Base-by-base conservation (phyloP, 1,140 invertebrate genomes). In the Heterodera schachtii region DNA sequence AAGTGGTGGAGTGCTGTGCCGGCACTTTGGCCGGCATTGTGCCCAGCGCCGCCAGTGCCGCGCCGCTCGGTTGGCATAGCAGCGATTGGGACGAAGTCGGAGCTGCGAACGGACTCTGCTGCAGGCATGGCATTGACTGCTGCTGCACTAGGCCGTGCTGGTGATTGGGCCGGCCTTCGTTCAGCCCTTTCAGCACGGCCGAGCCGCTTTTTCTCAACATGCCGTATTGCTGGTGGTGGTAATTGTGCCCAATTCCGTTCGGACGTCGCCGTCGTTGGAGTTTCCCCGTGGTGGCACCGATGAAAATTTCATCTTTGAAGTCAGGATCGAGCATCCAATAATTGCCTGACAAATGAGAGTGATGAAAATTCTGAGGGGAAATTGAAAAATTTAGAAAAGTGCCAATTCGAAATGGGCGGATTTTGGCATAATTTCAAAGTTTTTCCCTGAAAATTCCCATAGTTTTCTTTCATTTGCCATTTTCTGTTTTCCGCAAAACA, bases 281-380 rank as follows among this genome's bases (percentile, higher is more conserved):
- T 49, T 84, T 84, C 11, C 83, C 83, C 19, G 83, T 84, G 3
- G 78, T 79, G 21, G 60, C 73, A n/a, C 84, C 84, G 64, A 85
- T 85, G 47, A 66, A 86, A 44, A 85, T 86, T 74, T 85, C 84
- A 44, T 83, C 71, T 66, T 85, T 67, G 57, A 71, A 85, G 3
- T 75, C 60, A 31, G 69, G 44, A 46, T 85, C 84, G 43, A 85
- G 67, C 46, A 86, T 85, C 84, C 84, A 85, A 19, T 85, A 85
- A 71, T 86, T 85, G 13, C 83, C 83, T 83, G 19, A 11, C 52
- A 60, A 41, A 19, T 67, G 64, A 67, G 31, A 41, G 31, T 31
- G 31, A 31, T 31, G 31, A 31, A 31, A 31, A 31, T 31, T 31
- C 31, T 31, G 31, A 31, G 31, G 31, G 31, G 31, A 31, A 31